These are phyloP conservation scores for Zaprionus vittiger DNA, from an alignment of 1,140 invertebrate genomes.

Conservation along the genomic window DNA sequence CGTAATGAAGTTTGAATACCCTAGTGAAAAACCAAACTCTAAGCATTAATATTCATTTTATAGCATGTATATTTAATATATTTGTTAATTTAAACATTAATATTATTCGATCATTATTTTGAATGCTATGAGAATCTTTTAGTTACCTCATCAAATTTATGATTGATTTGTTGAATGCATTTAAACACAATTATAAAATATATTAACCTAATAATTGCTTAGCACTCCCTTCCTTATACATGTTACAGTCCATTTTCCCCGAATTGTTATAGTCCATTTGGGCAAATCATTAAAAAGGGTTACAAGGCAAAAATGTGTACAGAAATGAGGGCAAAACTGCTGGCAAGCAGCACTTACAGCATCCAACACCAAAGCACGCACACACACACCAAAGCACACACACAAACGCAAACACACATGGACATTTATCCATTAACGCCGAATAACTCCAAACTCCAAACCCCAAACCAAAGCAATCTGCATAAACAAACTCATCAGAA, in stretches of 20 bases:
- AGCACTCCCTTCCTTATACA: neutral
- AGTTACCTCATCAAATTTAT: neutral
- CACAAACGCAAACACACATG: conserved; percentile 49
- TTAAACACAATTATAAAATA: neutral
- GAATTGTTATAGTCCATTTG: neutral
- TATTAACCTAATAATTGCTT: neutral
- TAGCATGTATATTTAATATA: neutral
- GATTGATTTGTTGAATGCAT: neutral
- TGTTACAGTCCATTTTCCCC: neutral
- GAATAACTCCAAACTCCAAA: conserved; percentile 65
- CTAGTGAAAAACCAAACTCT: neutral
- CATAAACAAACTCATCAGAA: conserved; percentile 79
- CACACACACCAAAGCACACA: conserved; percentile 2
- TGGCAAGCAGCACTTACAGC: neutral
- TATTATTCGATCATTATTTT: neutral
- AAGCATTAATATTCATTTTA: neutral
- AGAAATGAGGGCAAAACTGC: conserved; percentile 26
- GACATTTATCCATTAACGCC: conserved; percentile 78
- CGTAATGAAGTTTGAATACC: conserved; percentile 16
- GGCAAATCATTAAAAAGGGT: conserved; percentile 42
- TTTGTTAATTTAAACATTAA: too few relatives aligned
- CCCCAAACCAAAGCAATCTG: conserved; percentile 54
- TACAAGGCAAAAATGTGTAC: conserved; percentile 50
- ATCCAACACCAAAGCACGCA: neutral
- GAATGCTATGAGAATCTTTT: neutral